Percentiles rank a stretch among this genome's conserved stretches.
These are phyloP conservation scores for Eonycteris spelaea DNA, from an alignment of 2,113 vertebrate genomes.

Conservation along the genomic window DNA sequence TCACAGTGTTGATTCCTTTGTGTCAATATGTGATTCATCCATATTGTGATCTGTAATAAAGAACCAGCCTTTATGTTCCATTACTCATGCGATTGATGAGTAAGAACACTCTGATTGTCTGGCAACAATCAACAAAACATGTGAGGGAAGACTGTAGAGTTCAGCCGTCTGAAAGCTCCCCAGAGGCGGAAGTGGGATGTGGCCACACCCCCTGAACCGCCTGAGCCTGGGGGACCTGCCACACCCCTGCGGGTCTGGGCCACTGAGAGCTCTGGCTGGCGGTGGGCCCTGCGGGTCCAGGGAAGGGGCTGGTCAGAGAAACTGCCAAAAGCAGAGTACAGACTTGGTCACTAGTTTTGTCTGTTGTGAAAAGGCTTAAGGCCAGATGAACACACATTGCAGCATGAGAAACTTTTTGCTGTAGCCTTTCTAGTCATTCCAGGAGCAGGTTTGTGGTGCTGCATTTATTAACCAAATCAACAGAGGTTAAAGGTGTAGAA, in stretches of 20 bases:
- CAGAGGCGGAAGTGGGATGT: accelerated
- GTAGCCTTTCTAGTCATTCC: neutral
- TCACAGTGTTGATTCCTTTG: neutral
- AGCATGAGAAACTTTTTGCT: neutral
- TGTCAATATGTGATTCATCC: neutral
- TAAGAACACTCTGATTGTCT: neutral
- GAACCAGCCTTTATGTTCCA: neutral
- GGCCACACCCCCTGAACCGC: neutral
- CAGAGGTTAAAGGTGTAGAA: neutral
- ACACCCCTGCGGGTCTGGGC: neutral
- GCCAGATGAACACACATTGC: neutral
- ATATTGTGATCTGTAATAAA: neutral
- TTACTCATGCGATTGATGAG: neutral
- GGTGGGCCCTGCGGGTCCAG: neutral
- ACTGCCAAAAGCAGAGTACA: neutral
- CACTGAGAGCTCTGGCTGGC: neutral
- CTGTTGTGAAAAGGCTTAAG: neutral
- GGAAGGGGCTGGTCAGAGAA: neutral
- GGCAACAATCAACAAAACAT: neutral
- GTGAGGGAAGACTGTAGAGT: neutral
- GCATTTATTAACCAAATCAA: neutral
- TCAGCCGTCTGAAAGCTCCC: neutral
- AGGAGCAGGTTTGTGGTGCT: neutral
- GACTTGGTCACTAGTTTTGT: neutral
- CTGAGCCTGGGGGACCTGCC: accelerated